These are phyloP conservation scores for Meleagris gallopavo DNA, from an alignment of 2,113 vertebrate genomes.

Conservation along the genomic window DNA sequence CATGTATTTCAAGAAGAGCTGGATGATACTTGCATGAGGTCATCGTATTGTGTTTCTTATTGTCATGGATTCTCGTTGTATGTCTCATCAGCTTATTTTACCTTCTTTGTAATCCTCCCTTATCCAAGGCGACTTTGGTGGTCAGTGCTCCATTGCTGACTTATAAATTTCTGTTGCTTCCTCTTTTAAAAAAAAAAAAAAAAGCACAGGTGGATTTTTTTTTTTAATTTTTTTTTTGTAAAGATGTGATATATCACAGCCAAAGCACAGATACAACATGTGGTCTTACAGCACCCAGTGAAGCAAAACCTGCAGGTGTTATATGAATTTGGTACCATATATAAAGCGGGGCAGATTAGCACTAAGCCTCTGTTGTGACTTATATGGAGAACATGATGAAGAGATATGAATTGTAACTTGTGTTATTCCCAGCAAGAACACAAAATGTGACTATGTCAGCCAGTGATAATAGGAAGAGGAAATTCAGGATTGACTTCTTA, in stretches of 20 bases:
- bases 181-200: not conserved
- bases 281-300: too few relatives aligned
- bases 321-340: not conserved
- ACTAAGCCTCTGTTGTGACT: not conserved
- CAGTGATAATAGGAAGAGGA: not conserved
- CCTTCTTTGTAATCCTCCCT: not conserved
- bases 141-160: not conserved
- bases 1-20: conserved; percentile 14
- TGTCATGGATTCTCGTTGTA: not conserved
- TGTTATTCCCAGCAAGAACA: not conserved
- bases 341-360: not conserved
- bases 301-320: not conserved
- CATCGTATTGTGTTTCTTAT: not conserved
- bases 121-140: not conserved
- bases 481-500: not conserved
- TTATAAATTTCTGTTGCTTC: not conserved
- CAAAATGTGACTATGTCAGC: not conserved
- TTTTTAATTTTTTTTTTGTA: too few relatives aligned
- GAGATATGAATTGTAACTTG: not conserved
- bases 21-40: not conserved
- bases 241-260: not conserved
- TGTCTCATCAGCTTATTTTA: not conserved
- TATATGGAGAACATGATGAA: not conserved
- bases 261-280: accelerated
- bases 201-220: not conserved